Base-by-base conservation (phyloP, 2,797 vertebrate genomes). In the Borostomias antarcticus region DNA sequence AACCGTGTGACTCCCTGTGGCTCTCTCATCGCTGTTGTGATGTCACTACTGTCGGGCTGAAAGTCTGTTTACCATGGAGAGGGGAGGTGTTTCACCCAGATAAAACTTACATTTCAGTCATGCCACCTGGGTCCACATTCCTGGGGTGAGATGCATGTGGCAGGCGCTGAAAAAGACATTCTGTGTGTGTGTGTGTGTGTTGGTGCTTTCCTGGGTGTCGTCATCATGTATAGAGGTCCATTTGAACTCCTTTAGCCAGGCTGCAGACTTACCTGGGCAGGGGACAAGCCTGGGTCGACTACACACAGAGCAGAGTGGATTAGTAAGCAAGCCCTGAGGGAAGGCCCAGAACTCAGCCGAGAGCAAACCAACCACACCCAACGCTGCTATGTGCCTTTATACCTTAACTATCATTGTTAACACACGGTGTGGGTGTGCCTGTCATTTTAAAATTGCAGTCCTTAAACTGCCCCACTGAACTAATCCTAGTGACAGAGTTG, bases 281-380 rank as follows among this genome's bases (percentile, higher is more conserved):
- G 26, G 58, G 23, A 43, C 25, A 25, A n/a, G 17, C 33, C 32
- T 25, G 3, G n/a, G 25, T 45, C 35, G 29, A 17, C 15, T 1
- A 21, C 32, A 45, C 28, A 8, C 4, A 40, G 13, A 28, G 32
- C 43, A 15, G 33, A 40, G 30, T 26, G 5, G n/a, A n/a, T n/a
- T 47, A 8, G 13, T n/a, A n/a, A 28, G 45, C n/a, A 25, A n/a
- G 48, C 33, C 33, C 30, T 50, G 30, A 25, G 23, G 25, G 32
- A 37, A 66, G 23, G 8, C n/a, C 35, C 15, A n/a, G 29, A 26
- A 56, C 53, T 56, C 32, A 56, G 53, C 53, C 29, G 9, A 59
- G 35, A 59, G 35, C 21, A 59, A 59, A 59, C 25, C 35, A 59
- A 43, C 58, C 58, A 59, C 58, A 59, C 58, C 58, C 58, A 59